A percentile compares a stretch with the other conserved stretches of the same genome.
Evolutionary conservation across 2,797 vertebrate species (phyloP).

Genomic region (Aratinga solstitialis): DNA sequence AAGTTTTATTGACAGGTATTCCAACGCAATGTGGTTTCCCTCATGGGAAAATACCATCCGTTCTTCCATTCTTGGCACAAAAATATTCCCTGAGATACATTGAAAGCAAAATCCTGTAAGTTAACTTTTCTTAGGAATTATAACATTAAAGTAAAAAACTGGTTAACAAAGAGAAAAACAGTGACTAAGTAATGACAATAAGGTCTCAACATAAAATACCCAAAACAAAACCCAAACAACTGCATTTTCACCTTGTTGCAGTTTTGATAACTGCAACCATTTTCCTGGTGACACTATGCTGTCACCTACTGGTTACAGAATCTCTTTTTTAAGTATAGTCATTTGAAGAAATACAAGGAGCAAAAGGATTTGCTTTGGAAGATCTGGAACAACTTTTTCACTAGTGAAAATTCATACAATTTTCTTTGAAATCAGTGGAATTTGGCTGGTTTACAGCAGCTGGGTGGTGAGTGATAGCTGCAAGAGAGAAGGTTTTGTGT

Average conservation of each 20-base stretch:
- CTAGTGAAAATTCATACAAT: neutral
- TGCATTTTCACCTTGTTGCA: neutral
- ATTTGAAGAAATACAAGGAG: neutral
- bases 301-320: constrained; percentile 33
- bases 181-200: neutral
- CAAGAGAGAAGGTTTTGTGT: neutral
- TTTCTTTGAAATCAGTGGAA: neutral
- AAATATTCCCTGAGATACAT: neutral
- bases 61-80: neutral
- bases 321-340: neutral
- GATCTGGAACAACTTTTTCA: neutral
- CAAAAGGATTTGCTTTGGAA: neutral
- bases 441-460: neutral
- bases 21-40: neutral
- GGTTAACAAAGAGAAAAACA: neutral
- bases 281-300: neutral
- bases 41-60: neutral
- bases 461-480: neutral
- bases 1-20: constrained; percentile 20
- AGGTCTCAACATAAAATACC: neutral
- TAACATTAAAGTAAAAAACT: neutral
- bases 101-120: neutral
- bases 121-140: neutral
- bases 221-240: neutral
- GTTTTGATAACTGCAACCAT: neutral